A percentile compares a stretch with the other conserved stretches of the same genome.
Conservation (phyloP, 2,888 invertebrate species). For the Boloria euphrosyne region DNA sequence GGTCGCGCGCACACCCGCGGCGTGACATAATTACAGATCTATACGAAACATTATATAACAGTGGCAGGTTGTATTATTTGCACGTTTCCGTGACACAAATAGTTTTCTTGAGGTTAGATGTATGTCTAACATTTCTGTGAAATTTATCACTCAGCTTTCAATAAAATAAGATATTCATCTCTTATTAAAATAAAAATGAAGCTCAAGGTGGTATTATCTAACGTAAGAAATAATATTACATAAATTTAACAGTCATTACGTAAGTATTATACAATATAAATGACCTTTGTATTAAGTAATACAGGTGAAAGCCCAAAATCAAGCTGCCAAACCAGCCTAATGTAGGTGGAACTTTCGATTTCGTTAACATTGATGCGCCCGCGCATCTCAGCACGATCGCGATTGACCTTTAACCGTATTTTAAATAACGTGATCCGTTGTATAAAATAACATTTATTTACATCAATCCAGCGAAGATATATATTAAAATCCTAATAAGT, state of each 20-base stretch:
- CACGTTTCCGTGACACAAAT: slow-evolving; percentile 25
- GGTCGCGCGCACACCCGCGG: slow-evolving; percentile 40
- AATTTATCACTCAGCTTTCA: background rate
- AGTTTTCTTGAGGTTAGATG: slow-evolving; percentile 6
- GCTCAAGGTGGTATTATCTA: slow-evolving; percentile 17
- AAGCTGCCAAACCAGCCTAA: slow-evolving; percentile 55
- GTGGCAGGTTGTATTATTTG: slow-evolving; percentile 33
- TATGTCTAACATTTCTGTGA: slow-evolving; percentile 6
- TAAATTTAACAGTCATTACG: slow-evolving; percentile 45
- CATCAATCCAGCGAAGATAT: slow-evolving; percentile 29
- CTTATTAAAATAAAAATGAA: background rate
- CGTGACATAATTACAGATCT: slow-evolving; percentile 60
- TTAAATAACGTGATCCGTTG: slow-evolving; percentile 23
- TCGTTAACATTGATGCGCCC: slow-evolving; percentile 44
- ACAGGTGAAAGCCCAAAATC: slow-evolving; percentile 62
- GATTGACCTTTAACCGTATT: slow-evolving; percentile 57
- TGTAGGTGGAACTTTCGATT: slow-evolving; percentile 70
- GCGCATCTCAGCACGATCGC: slow-evolving; percentile 44
- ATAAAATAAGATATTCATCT: background rate
- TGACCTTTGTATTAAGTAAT: slow-evolving; percentile 67
- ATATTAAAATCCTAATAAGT: background rate
- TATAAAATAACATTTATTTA: slow-evolving; percentile 36
- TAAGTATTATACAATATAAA: slow-evolving; percentile 57
- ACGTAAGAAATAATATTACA: slow-evolving; percentile 27
- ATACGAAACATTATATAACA: slow-evolving; percentile 49